These are phyloP conservation scores for Neosalanx taihuensis DNA, from an alignment of 2,797 vertebrate species.

Conservation along the genomic window DNA sequence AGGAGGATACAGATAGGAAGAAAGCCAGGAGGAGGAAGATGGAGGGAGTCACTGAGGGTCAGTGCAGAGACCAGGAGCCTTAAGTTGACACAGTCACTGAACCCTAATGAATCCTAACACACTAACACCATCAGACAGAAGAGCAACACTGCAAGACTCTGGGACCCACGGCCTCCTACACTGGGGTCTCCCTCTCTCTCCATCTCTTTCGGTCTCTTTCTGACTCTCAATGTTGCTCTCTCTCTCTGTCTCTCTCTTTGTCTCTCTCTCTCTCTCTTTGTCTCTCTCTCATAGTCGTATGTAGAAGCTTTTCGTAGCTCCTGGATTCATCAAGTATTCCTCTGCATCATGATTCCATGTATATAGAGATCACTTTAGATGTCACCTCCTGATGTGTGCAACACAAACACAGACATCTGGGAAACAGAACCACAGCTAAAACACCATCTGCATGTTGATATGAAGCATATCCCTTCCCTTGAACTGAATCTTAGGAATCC, in stretches of 20 bases:
- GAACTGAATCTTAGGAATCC: conserved; percentile 12
- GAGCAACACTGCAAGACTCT: background rate
- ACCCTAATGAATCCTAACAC: background rate
- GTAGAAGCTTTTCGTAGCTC: conserved; percentile 9
- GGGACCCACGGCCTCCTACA: background rate
- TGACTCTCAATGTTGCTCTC: too few relatives aligned
- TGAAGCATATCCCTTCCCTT: background rate
- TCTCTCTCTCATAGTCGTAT: background rate
- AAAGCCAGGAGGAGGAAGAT: conserved; percentile 38
- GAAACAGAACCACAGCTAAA: conserved; percentile 8
- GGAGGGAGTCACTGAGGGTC: background rate
- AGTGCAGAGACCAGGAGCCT: background rate
- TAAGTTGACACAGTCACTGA: background rate
- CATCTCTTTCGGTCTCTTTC: too few relatives aligned
- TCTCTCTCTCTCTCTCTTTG: too few relatives aligned
- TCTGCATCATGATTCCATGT: conserved; percentile 23
- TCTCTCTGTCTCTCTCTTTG: too few relatives aligned
- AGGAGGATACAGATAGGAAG: conserved; percentile 2
- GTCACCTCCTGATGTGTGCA: conserved; percentile 21
- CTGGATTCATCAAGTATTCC: conserved; percentile 20
- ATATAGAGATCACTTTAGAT: conserved; percentile 40
- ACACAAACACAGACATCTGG: too few relatives aligned
- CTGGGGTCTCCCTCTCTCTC: too few relatives aligned
- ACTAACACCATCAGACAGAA: background rate
- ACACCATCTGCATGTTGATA: background rate